Base-by-base conservation (phyloP, 1,140 invertebrate species). In the Mactra quadrangularis region DNA sequence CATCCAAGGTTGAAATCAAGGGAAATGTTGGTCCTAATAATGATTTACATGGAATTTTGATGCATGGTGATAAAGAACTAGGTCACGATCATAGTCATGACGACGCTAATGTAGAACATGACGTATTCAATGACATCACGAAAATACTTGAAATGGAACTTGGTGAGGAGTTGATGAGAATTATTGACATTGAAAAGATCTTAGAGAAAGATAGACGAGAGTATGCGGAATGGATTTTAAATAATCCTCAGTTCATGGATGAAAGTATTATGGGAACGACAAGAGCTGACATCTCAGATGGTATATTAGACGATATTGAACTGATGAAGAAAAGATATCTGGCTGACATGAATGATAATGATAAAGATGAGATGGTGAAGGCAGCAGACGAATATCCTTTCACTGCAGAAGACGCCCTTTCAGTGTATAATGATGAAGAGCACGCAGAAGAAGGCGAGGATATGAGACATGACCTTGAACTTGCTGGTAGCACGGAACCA, bases 401-500 rank as follows among this genome's bases (percentile, higher is more conserved):
- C 27, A 76, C 72, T 35, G 59, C 84, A 0, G 82, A 83, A 57
- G 81, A 87, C 19, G 38, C 76, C n/a, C 27, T 41, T 17, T 33
- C 57, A 17, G 29, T 75, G 3, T 52, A 74, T 15, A 35, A 68
- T 35, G 35, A 53, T 22, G 64, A 55, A 3, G 53, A n/a, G 1
- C 29, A 68, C 33, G 64, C 74, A 52, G 78, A 81, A 41, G 77
- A 85, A 0, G 66, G 53, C 9, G 79, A 86, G 22, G 87, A 87
- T 82, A 71, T 71, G 47, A 77, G 50, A 35, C 86, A 87, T 68
- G 78, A 86, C 33, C 68, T 88, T 6, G 86, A 88, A 68, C 72
- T 88, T 9, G 79, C 87, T 62, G 87, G 87, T 1, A 86, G 68
- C 70, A 88, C 87, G 3, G 81, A 78, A 27, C 87, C 87, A 25